Percentiles rank a stretch among this genome's conserved stretches.
phyloP scores from a whole-genome alignment of 2,888 invertebrate species.

The Dryomyza anilis region DNA sequence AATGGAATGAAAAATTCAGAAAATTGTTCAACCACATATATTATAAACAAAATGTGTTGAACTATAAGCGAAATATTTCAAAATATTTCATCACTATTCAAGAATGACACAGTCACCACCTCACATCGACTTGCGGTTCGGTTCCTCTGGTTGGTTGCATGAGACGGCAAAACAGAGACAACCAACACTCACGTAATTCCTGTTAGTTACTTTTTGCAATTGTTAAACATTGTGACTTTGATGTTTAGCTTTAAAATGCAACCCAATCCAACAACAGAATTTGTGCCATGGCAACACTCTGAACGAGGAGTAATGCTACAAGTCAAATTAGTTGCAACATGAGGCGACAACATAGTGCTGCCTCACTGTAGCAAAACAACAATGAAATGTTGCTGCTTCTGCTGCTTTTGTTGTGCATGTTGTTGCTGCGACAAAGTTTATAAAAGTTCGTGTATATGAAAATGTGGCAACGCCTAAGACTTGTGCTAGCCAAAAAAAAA shows the following conservation, averaged over 20 bases:
- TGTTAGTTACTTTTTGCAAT: neutral
- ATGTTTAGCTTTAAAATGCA: slow-evolving; percentile 4
- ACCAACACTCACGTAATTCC: neutral
- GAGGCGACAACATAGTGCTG: neutral
- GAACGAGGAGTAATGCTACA: slow-evolving; percentile 5
- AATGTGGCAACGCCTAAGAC: too few species aligned
- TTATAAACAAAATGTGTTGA: too few species aligned
- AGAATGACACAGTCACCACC: neutral
- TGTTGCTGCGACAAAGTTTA: neutral
- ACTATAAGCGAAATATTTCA: too few species aligned
- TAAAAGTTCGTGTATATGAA: too few species aligned
- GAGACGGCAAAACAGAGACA: neutral
- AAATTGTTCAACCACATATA: too few species aligned
- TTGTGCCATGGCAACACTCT: neutral
- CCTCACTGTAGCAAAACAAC: neutral
- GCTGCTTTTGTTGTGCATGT: neutral
- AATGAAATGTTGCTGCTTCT: neutral
- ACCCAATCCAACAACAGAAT: neutral
- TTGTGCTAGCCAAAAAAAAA: too few species aligned
- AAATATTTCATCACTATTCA: too few species aligned
- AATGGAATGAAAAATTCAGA: too few species aligned
- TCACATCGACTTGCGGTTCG: slow-evolving; percentile 1
- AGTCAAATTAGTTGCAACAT: slow-evolving; percentile 1
- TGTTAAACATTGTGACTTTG: slow-evolving; percentile 13
- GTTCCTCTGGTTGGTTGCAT: neutral